A percentile compares a stretch with the other conserved stretches of the same genome.
Evolutionary conservation across 2,888 invertebrate species (phyloP).

Genomic region (Nephrotoma appendiculata): DNA sequence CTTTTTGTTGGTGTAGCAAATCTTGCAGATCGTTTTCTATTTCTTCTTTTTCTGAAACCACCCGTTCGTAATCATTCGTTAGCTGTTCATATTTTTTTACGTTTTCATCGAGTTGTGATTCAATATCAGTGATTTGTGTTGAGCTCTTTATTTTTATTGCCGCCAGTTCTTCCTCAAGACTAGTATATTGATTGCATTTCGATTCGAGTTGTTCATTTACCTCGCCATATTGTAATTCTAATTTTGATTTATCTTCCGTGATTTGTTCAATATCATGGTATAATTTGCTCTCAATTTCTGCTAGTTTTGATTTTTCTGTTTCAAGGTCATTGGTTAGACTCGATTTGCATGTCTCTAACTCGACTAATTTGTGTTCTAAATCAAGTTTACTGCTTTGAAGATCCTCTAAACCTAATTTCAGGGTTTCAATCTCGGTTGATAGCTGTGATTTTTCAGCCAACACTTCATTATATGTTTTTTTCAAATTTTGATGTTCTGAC

Average conservation of each 20-base stretch:
- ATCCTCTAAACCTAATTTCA: not conserved
- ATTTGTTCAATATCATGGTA: not conserved
- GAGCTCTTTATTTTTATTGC: not conserved
- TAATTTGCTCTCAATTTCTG: not conserved
- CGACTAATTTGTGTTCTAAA: not conserved
- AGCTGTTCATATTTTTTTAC: not conserved
- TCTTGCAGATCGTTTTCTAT: slow-evolving; percentile 51
- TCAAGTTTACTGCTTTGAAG: not conserved
- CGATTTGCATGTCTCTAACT: not conserved
- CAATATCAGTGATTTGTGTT: not conserved
- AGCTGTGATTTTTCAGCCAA: not conserved
- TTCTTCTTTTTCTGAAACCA: slow-evolving; percentile 16
- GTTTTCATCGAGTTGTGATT: not conserved
- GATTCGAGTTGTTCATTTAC: not conserved
- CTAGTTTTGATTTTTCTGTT: not conserved
- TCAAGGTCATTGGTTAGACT: not conserved
- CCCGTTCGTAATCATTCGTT: slow-evolving; percentile 14
- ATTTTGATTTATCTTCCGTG: not conserved
- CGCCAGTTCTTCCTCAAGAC: not conserved
- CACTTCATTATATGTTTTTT: not conserved
- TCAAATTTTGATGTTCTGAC: not conserved
- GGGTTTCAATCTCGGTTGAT: not conserved
- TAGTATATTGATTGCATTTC: not conserved
- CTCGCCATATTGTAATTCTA: not conserved
- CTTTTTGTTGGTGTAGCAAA: slow-evolving; percentile 50